Conservation (phyloP, 2,113 vertebrate species). For the Takifugu bimaculatus region DNA sequence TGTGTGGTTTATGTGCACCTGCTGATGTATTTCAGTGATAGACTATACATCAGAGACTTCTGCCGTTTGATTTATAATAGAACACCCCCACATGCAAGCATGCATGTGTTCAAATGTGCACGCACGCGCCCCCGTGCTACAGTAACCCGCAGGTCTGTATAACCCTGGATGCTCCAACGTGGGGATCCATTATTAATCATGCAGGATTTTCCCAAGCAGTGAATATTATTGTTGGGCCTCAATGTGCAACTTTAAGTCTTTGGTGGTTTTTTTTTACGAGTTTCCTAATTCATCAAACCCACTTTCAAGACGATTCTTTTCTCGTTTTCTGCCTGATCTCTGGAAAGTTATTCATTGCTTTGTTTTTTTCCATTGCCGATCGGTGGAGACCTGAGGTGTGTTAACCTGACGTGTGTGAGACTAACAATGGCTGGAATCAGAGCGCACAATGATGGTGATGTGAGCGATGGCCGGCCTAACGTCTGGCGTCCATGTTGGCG, state of each 20-base stretch:
- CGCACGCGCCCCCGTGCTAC: slow-evolving; percentile 1
- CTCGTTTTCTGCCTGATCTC: too few species aligned
- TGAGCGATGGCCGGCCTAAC: too few species aligned
- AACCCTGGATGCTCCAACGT: slow-evolving; percentile 60
- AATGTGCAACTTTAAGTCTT: slow-evolving; percentile 24
- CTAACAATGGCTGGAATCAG: too few species aligned
- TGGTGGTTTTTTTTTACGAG: neutral
- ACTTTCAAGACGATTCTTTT: too few species aligned
- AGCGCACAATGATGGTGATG: too few species aligned
- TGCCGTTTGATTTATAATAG: slow-evolving; percentile 47
- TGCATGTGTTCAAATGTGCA: neutral
- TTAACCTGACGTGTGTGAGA: too few species aligned
- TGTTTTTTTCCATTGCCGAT: too few species aligned
- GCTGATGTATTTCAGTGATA: slow-evolving; percentile 63
- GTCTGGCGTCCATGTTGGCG: neutral
- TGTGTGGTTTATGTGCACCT: slow-evolving; percentile 56
- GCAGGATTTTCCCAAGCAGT: slow-evolving; percentile 48
- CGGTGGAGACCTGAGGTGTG: too few species aligned
- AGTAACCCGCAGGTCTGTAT: slow-evolving; percentile 53
- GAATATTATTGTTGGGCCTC: slow-evolving; percentile 51
- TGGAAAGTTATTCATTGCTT: too few species aligned
- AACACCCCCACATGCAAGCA: slow-evolving; percentile 15
- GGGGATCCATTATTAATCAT: slow-evolving; percentile 71
- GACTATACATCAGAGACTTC: slow-evolving; percentile 59
- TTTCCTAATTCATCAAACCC: too few species aligned